Percentiles rank a stretch among this genome's conserved stretches.
phyloP scores from a whole-genome alignment of 2,797 vertebrate species.

The Petrocephalus schoutedeni region DNA sequence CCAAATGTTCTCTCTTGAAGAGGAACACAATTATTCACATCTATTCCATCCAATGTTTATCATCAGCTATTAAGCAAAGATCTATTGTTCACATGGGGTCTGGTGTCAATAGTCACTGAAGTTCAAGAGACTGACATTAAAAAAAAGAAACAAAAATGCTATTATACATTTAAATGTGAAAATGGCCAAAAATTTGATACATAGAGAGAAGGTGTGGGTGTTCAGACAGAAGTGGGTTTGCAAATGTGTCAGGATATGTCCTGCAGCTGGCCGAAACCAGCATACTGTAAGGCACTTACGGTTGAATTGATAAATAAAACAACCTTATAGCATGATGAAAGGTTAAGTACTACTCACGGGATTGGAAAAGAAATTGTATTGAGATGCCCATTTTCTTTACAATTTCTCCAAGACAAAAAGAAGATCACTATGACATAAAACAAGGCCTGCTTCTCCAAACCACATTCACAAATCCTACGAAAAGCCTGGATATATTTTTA shows the following conservation, averaged over 20 bases:
- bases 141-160: background rate
- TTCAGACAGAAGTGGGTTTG: background rate
- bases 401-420: background rate
- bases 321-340: background rate
- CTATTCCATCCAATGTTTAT: background rate
- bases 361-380: background rate
- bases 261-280: background rate
- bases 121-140: background rate
- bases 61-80: background rate
- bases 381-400: background rate
- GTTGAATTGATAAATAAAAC: background rate
- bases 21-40: background rate
- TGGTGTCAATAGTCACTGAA: background rate
- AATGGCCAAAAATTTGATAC: background rate
- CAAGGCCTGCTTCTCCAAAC: background rate
- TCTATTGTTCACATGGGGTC: background rate
- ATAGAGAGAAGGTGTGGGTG: background rate
- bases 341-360: background rate
- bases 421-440: background rate
- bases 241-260: background rate
- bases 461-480: background rate
- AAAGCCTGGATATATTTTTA: background rate
- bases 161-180: background rate
- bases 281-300: background rate
- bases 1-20: constrained; percentile 4